phyloP scores from a whole-genome alignment of 2,888 invertebrate species.

The Eucriotettix oculatus region DNA sequence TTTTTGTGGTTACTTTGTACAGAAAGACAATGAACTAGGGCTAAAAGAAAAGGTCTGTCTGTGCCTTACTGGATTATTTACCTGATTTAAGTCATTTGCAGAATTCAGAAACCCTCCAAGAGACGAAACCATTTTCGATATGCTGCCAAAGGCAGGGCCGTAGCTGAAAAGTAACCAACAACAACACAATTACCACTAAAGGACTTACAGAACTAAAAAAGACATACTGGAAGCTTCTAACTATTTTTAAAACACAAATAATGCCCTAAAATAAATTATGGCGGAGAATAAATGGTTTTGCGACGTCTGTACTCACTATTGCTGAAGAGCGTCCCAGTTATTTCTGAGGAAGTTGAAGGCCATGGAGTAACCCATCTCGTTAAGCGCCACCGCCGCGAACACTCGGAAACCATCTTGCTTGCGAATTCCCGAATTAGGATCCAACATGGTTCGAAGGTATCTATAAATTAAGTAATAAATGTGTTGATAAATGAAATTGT shows the following conservation, averaged over 20 bases:
- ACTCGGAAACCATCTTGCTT: constrained; percentile 43
- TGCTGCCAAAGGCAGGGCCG: constrained; percentile 12
- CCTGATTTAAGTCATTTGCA: constrained; percentile 13
- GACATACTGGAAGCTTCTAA: background rate
- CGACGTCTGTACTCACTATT: constrained; percentile 24
- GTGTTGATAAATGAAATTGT: background rate
- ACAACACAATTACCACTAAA: background rate
- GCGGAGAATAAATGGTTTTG: too few species aligned
- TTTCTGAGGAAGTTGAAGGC: constrained; percentile 40
- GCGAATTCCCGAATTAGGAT: constrained; percentile 33
- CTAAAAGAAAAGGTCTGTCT: too few species aligned
- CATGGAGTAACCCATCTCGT: constrained; percentile 38
- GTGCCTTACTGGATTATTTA: constrained; percentile 1
- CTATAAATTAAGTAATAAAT: constrained; percentile 20
- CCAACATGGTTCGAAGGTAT: constrained; percentile 32
- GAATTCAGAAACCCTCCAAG: constrained; percentile 15
- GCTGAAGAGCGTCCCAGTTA: constrained; percentile 28
- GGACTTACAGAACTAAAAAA: background rate
- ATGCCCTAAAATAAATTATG: background rate
- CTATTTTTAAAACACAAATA: background rate
- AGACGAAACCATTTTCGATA: constrained; percentile 14
- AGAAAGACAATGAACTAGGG: too few species aligned
- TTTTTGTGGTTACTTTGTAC: too few species aligned
- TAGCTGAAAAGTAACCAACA: constrained; percentile 13
- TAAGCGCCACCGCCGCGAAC: constrained; percentile 37